A percentile compares a stretch with the other conserved stretches of the same genome.
Conservation (phyloP, 2,888 invertebrate species). For the Vanessa cardui region DNA sequence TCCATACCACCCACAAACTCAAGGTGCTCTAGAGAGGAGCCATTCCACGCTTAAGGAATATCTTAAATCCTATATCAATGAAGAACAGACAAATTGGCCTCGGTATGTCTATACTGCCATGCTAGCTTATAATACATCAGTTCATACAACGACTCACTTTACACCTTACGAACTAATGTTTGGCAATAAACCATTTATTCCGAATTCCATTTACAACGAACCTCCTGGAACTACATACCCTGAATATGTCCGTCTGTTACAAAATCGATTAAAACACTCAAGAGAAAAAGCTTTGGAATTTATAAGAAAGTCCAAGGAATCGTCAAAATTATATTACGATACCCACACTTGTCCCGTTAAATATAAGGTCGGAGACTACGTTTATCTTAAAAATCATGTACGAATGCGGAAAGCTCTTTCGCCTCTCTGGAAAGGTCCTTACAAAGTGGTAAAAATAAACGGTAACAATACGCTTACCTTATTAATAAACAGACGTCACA, state of each 20-base stretch:
- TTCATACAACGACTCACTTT: slow-evolving; percentile 26
- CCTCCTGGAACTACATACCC: slow-evolving; percentile 12
- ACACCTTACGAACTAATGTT: slow-evolving; percentile 25
- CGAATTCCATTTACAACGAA: slow-evolving; percentile 17
- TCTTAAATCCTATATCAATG: slow-evolving; percentile 39
- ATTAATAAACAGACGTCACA: slow-evolving; percentile 41
- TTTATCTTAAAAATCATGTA: slow-evolving; percentile 41
- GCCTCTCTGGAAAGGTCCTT: slow-evolving; percentile 46
- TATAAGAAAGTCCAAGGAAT: slow-evolving; percentile 1
- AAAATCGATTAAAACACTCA: slow-evolving; percentile 14
- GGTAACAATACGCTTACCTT: slow-evolving; percentile 41
- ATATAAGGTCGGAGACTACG: slow-evolving; percentile 41
- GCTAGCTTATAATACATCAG: slow-evolving; percentile 26
- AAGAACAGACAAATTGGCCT: slow-evolving; percentile 40
- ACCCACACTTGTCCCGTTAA: slow-evolving; percentile 2
- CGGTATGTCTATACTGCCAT: slow-evolving; percentile 30
- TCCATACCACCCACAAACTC: slow-evolving; percentile 33
- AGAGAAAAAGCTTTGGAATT: slow-evolving; percentile 19
- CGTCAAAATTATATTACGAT: too few relatives aligned
- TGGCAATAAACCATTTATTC: slow-evolving; percentile 28
- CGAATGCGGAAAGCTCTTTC: slow-evolving; percentile 41
- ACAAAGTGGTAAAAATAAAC: slow-evolving; percentile 43
- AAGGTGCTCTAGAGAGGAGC: slow-evolving; percentile 27
- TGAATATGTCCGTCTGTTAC: slow-evolving; percentile 20
- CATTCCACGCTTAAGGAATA: slow-evolving; percentile 31